Conservation (phyloP, 2,888 invertebrate species). For the Oxycera nigricornis region DNA sequence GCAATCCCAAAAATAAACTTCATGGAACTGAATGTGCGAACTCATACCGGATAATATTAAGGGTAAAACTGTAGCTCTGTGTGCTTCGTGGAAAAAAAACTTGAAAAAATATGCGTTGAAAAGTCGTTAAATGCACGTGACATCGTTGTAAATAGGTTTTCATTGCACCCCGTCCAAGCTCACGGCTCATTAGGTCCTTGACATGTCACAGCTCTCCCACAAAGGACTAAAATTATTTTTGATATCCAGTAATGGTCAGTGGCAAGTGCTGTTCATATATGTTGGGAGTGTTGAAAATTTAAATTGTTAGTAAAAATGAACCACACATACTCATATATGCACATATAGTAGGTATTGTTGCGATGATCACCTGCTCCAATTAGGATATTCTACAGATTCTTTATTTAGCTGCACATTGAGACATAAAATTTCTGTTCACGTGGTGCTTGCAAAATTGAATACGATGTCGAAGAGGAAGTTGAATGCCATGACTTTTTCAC, state of each 20-base stretch:
- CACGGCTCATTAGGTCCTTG: conserved; percentile 44
- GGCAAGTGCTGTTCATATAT: not conserved
- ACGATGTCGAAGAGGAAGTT: not conserved
- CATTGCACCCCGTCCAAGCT: conserved; percentile 41
- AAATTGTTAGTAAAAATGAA: not conserved
- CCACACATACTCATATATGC: not conserved
- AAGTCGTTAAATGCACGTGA: conserved; percentile 44
- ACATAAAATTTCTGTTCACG: not conserved
- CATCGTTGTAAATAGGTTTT: conserved; percentile 44
- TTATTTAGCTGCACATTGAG: not conserved
- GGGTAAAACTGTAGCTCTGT: conserved; percentile 2
- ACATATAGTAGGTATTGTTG: not conserved
- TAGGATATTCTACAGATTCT: not conserved
- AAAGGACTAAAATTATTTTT: conserved; percentile 40
- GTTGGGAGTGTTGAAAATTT: not conserved
- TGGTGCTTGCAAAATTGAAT: not conserved
- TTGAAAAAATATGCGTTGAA: conserved; percentile 12
- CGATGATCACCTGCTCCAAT: conserved; percentile 7
- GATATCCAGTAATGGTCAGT: conserved; percentile 33
- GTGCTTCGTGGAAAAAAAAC: not conserved
- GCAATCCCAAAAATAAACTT: not conserved
- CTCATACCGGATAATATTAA: conserved; percentile 26
- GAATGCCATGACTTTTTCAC: conserved; percentile 13
- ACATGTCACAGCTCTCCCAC: conserved; percentile 41
- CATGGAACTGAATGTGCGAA: conserved; percentile 25